Conservation (phyloP, 2,113 vertebrate species). For the Gymnarchus niloticus region DNA sequence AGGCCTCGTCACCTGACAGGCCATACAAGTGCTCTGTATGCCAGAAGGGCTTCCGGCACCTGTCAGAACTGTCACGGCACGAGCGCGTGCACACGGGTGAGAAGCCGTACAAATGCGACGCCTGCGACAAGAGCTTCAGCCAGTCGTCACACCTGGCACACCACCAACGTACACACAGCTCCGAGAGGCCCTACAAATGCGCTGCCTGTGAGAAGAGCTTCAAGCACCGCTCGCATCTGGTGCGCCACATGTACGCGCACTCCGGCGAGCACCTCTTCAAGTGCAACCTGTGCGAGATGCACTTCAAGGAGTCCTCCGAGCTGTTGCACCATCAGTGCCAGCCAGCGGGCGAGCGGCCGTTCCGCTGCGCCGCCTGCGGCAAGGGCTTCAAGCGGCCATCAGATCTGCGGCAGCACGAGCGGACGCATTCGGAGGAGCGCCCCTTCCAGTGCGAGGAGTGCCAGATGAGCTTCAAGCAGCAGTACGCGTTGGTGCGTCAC, state of each 20-base stretch:
- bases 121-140: slow-evolving; percentile 96
- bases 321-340: slow-evolving; percentile 93
- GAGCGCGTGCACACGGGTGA: slow-evolving; percentile 94
- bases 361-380: slow-evolving; percentile 84
- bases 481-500: slow-evolving; percentile 87
- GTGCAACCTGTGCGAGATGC: slow-evolving; percentile 88
- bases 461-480: slow-evolving; percentile 98
- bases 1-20: slow-evolving; percentile 68
- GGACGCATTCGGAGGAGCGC: slow-evolving; percentile 92
- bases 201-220: slow-evolving; percentile 95
- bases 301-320: slow-evolving; percentile 93
- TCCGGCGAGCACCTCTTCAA: slow-evolving; percentile 92
- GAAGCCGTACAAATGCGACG: slow-evolving; percentile 93
- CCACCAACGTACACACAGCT: slow-evolving; percentile 94
- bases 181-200: slow-evolving; percentile 91
- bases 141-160: slow-evolving; percentile 94
- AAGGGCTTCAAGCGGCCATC: slow-evolving; percentile 94
- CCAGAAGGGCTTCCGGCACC: slow-evolving; percentile 93
- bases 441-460: slow-evolving; percentile 97
- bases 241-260: slow-evolving; percentile 96
- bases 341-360: slow-evolving; percentile 85
- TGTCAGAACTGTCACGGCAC: slow-evolving; percentile 87
- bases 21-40: slow-evolving; percentile 93
- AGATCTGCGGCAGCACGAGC: slow-evolving; percentile 89
- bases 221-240: slow-evolving; percentile 94